Base-by-base conservation (phyloP, 2,113 vertebrate genomes). In the Pseudopipra pipra region DNA sequence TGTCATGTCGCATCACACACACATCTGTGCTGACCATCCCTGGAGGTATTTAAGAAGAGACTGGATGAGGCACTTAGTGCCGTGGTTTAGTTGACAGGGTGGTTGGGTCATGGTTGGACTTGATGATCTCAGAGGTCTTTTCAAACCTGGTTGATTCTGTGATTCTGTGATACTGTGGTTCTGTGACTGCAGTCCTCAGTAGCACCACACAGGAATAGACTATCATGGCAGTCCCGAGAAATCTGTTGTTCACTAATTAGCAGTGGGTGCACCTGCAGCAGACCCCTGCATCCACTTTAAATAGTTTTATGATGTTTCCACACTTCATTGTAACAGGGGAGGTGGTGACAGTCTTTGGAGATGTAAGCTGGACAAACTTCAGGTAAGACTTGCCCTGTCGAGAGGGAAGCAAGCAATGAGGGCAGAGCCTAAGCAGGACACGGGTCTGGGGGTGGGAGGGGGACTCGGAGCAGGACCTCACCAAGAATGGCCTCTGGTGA, bases 261-360 rank as follows among this genome's bases (percentile, higher is more conserved):
- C n/a, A n/a, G 27, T 68, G 74, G 24, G 37, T 39, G 15, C 31
- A 31, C 56, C 55, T 58, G n/a, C 51, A 41, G 51, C 15, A 3
- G 37, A 22, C 6, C 27, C 11, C 49, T 30, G 58, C 2, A 1
- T 39, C 41, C 41, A 2, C 11, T 11, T 33, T 10, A 44, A 70
- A 62, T 19, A 4, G 0, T 5, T 33, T 2, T 0, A 16, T 2
- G n/a, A 4, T 0, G 1, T 47, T 67, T 43, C 24, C 62, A 44
- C 19, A 19, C 12, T 0, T 0, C 28, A 4, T 16, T 1, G 4
- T 25, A 14, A 5, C 1, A 3, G 35, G 3, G 15, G 20, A 21
- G 30, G 7, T 28, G 51, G 27, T 63, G 72, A 22, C 39, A 27
- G 12, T 11, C 44, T 30, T 56, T 27, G 80, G 58, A 43, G 17